Evolutionary conservation across 2,888 invertebrate genomes (phyloP).

Genomic region (Brachypterus glaber): DNA sequence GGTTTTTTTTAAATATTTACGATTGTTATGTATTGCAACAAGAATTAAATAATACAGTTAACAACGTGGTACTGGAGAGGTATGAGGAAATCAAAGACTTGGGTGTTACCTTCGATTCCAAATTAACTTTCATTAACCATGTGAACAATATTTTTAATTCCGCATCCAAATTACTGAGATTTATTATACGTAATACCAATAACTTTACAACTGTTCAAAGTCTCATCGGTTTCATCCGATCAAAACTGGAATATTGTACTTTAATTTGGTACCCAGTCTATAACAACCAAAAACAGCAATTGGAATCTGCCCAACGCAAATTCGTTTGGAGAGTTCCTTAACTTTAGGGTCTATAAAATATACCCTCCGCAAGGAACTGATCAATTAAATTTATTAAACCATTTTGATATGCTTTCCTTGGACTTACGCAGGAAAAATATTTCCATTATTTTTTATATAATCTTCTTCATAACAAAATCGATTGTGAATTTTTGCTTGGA

Average conservation of each 20-base stretch:
- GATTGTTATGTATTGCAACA: no score
- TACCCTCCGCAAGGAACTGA: no score
- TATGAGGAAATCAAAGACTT: constrained; percentile 10
- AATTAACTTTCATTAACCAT: constrained; percentile 13
- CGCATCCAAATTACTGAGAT: constrained; percentile 9
- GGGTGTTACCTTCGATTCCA: constrained; percentile 14
- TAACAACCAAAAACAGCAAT: constrained; percentile 2
- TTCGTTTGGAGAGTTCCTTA: no score
- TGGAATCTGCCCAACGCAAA: constrained; percentile 11
- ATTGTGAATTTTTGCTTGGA: no score
- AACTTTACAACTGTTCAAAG: constrained; percentile 8
- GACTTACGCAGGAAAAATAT: no score
- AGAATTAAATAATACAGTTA: no score
- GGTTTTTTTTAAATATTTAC: no score
- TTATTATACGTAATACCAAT: constrained; percentile 7
- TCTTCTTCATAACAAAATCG: no score
- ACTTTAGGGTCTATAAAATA: no score
- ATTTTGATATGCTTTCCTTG: no score
- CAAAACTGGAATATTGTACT: constrained; percentile 14
- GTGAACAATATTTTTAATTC: constrained; percentile 5
- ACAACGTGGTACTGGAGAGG: constrained; percentile 3
- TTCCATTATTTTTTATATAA: no score
- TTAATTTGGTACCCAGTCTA: constrained; percentile 12
- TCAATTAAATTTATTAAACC: no score
- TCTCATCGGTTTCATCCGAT: constrained; percentile 10